phyloP scores from a whole-genome alignment of 2,113 vertebrate genomes.

The Phylloscopus whistleri region DNA sequence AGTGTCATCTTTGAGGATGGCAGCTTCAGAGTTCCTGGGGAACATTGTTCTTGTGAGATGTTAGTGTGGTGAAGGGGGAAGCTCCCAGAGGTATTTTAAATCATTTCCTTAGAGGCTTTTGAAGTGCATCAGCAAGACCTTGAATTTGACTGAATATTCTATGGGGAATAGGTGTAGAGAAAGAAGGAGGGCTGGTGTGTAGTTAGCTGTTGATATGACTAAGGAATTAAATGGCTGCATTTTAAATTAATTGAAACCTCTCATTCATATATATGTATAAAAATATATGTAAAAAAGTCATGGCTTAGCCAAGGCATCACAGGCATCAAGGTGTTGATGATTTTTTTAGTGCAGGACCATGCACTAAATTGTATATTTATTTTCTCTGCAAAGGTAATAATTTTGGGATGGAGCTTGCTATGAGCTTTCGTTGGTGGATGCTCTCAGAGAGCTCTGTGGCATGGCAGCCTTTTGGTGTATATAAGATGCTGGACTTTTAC shows the following conservation, averaged over 20 bases:
- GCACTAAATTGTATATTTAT: background rate
- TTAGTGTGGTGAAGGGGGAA: background rate
- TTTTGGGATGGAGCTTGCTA: background rate
- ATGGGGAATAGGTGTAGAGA: background rate
- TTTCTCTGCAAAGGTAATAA: background rate
- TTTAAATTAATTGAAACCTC: background rate
- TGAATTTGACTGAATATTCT: background rate
- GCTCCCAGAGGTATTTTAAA: background rate
- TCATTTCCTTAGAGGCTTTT: background rate
- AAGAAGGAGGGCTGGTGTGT: background rate
- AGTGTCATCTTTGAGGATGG: conserved; percentile 15
- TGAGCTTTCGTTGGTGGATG: background rate
- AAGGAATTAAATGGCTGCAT: background rate
- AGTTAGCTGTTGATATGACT: background rate
- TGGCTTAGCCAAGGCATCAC: background rate
- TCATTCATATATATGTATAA: background rate
- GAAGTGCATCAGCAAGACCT: background rate
- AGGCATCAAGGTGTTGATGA: background rate
- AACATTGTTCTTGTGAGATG: background rate
- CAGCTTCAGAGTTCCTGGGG: conserved; percentile 1
- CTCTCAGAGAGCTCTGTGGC: background rate
- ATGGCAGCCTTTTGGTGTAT: background rate
- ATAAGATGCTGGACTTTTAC: background rate
- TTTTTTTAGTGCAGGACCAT: background rate
- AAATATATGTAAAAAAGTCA: accelerated